phyloP scores from a whole-genome alignment of 2,113 vertebrate genomes.

The Malurus elegans region DNA sequence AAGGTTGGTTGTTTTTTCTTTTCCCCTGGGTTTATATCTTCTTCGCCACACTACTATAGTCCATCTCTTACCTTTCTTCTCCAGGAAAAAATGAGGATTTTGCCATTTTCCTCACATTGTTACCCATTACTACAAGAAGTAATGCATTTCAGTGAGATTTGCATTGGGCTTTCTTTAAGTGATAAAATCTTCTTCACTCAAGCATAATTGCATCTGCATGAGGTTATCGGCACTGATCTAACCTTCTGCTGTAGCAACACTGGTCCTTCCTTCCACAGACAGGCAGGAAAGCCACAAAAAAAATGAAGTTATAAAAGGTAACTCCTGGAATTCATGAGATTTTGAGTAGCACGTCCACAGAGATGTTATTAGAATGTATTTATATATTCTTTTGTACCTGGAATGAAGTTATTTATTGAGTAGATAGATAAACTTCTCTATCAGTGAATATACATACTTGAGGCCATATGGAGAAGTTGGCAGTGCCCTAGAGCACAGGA shows the following conservation, averaged over 20 bases:
- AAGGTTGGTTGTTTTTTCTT: neutral
- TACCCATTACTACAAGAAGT: neutral
- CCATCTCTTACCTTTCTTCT: neutral
- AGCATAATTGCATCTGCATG: neutral
- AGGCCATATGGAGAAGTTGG: neutral
- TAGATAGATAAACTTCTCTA: neutral
- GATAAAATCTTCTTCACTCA: neutral
- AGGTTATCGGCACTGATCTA: neutral
- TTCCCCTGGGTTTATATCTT: neutral
- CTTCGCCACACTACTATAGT: neutral
- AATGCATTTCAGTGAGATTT: neutral
- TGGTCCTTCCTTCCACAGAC: neutral
- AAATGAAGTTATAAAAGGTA: neutral
- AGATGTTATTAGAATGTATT: neutral
- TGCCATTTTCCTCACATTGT: neutral
- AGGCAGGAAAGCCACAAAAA: neutral
- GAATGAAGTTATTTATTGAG: neutral
- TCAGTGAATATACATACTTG: neutral
- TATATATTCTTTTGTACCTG: neutral
- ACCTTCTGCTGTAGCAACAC: neutral
- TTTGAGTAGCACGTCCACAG: neutral
- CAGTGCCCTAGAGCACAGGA: neutral
- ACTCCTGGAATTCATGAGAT: neutral
- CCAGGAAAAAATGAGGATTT: neutral
- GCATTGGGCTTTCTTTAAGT: rapidly evolving